These are phyloP conservation scores for Heliconius charithonia DNA, from an alignment of 2,888 invertebrate species.

Conservation along the genomic window DNA sequence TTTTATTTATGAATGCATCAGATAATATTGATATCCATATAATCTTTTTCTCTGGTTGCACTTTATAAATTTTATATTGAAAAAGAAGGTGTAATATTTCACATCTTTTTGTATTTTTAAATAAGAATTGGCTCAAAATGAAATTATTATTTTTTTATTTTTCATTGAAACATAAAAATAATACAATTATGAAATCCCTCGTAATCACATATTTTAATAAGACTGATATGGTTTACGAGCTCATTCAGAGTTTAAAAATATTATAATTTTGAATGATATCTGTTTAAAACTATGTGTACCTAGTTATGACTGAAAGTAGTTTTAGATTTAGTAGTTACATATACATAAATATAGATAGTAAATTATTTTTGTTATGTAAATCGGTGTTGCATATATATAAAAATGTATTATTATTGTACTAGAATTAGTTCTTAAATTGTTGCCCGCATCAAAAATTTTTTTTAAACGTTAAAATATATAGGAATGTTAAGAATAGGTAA, in stretches of 20 bases:
- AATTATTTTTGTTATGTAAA: slow-evolving; percentile 45
- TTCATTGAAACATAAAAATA: not conserved
- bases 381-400: slow-evolving; percentile 30
- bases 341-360: slow-evolving; percentile 39
- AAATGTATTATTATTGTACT: slow-evolving; percentile 16
- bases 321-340: slow-evolving; percentile 23
- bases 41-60: not conserved
- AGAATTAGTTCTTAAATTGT: slow-evolving; percentile 10
- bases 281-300: slow-evolving; percentile 37
- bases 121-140: slow-evolving; percentile 1
- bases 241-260: slow-evolving; percentile 56
- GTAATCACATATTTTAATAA: slow-evolving; percentile 46
- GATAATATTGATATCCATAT: not conserved
- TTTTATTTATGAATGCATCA: not conserved
- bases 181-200: not conserved
- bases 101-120: not conserved
- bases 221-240: slow-evolving; percentile 67
- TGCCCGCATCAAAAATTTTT: slow-evolving; percentile 17
- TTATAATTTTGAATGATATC: slow-evolving; percentile 44
- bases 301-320: slow-evolving; percentile 40
- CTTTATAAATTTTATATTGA: not conserved
- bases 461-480: slow-evolving; percentile 14
- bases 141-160: not conserved
- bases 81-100: too few species aligned
- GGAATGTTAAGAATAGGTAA: slow-evolving; percentile 14